phyloP scores from a whole-genome alignment of 35 echinoderm and acorn worm genomes.

The Lytechinus pictus region DNA sequence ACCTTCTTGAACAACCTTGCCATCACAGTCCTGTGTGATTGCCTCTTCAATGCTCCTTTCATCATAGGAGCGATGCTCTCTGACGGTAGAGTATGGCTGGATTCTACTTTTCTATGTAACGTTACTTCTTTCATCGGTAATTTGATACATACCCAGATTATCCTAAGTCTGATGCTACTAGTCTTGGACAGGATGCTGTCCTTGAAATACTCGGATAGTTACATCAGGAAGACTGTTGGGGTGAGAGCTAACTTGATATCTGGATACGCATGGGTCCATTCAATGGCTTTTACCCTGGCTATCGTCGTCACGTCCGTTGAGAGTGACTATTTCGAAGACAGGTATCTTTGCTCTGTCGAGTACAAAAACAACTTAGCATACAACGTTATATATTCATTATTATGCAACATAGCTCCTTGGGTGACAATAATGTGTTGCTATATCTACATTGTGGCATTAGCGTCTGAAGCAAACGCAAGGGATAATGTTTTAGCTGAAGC shows the following conservation, averaged over 20 bases:
- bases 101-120: not conserved
- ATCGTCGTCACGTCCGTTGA: constrained; percentile 34
- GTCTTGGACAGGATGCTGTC: constrained; percentile 31
- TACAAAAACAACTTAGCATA: constrained; percentile 15
- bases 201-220: not conserved
- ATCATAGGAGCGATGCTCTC: constrained; percentile 19
- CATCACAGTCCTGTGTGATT: constrained; percentile 21
- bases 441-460: constrained; percentile 20
- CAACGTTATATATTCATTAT: not conserved
- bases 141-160: constrained; percentile 25
- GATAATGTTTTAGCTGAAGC: not conserved
- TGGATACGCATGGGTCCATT: constrained; percentile 30
- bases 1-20: constrained; percentile 40
- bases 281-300: constrained; percentile 9
- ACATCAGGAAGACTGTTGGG: constrained; percentile 22
- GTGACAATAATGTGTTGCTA: constrained; percentile 21
- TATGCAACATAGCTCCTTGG: constrained; percentile 41
- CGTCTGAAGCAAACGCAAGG: constrained; percentile 21
- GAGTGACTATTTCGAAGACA: constrained; percentile 14
- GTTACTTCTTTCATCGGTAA: constrained; percentile 23
- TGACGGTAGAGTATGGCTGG: constrained; percentile 10
- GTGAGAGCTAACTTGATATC: constrained; percentile 27
- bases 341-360: constrained; percentile 25
- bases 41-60: constrained; percentile 35
- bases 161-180: not conserved